Conservation (phyloP, 2,797 vertebrate species). For the Apogon hyalosoma region DNA sequence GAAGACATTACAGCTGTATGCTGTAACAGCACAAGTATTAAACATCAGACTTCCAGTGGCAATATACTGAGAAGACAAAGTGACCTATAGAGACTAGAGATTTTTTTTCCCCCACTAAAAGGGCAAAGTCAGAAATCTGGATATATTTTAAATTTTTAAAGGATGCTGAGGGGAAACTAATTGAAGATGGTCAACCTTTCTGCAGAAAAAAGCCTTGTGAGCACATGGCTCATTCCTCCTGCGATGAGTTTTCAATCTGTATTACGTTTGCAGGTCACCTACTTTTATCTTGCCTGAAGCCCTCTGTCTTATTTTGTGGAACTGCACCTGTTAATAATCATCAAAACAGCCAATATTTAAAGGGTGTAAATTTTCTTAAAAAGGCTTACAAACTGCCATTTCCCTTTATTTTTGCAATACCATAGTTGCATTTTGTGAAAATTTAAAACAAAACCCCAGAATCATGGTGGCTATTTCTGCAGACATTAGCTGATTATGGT, state of each 20-base stretch:
- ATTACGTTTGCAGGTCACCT: neutral
- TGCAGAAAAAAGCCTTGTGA: no score
- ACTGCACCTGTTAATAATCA: conserved; percentile 3
- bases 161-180: no score
- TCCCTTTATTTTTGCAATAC: neutral
- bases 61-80: conserved; percentile 10
- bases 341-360: neutral
- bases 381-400: neutral
- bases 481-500: conserved; percentile 14
- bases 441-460: neutral
- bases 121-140: no score
- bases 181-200: no score
- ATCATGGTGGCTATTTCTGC: conserved; percentile 25
- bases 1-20: conserved; percentile 1
- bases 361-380: neutral
- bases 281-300: neutral
- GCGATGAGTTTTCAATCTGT: neutral
- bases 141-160: no score
- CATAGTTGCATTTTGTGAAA: neutral
- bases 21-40: conserved; percentile 1
- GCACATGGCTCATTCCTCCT: neutral
- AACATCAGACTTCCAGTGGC: conserved; percentile 15
- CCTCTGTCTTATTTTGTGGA: neutral
- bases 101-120: no score
- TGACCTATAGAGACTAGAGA: conserved; percentile 30